These are phyloP conservation scores for Eilema sororculum DNA, from an alignment of 2,888 invertebrate species.

Conservation along the genomic window DNA sequence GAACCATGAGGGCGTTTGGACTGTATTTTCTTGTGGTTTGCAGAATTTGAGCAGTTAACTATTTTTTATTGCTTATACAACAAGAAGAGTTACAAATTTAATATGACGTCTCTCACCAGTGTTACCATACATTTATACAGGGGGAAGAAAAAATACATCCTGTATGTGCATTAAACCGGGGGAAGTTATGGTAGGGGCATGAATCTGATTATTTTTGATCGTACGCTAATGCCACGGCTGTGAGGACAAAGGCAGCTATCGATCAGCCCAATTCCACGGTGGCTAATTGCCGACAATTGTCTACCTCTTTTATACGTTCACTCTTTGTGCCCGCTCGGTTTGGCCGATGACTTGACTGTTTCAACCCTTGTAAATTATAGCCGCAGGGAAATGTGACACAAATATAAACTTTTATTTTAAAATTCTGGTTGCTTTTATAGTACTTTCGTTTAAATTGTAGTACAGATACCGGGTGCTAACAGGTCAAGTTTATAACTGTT, in stretches of 20 bases:
- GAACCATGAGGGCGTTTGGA: too few relatives aligned
- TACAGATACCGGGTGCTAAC: constrained; percentile 27
- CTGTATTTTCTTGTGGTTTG: too few relatives aligned
- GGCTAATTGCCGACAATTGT: constrained; percentile 78
- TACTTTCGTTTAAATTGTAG: constrained; percentile 27
- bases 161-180: constrained; percentile 40
- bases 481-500: constrained; percentile 13
- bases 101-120: too few relatives aligned
- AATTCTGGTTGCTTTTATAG: constrained; percentile 32
- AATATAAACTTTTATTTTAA: constrained; percentile 54
- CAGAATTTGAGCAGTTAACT: too few relatives aligned
- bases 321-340: constrained; percentile 65
- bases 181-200: constrained; percentile 37
- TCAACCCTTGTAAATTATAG: constrained; percentile 62
- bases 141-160: constrained; percentile 25
- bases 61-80: too few relatives aligned
- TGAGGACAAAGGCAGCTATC: constrained; percentile 68
- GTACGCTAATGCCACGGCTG: constrained; percentile 62
- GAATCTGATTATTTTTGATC: constrained; percentile 61
- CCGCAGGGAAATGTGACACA: constrained; percentile 56
- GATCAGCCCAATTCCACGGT: constrained; percentile 70
- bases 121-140: too few relatives aligned
- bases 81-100: too few relatives aligned
- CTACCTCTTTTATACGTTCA: constrained; percentile 69
- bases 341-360: constrained; percentile 62